These are phyloP conservation scores for Myotis davidii DNA, from an alignment of 2,113 vertebrate genomes.

Conservation along the genomic window DNA sequence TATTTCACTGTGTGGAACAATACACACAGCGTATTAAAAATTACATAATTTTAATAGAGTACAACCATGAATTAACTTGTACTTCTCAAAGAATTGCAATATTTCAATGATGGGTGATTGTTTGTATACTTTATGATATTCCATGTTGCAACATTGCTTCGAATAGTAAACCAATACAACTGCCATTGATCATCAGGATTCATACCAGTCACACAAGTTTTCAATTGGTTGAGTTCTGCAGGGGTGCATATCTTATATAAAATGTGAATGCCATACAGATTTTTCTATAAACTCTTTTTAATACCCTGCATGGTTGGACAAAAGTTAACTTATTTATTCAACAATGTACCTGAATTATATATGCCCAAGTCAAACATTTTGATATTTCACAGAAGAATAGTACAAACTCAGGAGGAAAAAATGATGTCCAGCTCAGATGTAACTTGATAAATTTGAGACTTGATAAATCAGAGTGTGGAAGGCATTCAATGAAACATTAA, in stretches of 20 bases:
- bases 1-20: neutral
- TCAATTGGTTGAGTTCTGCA: neutral
- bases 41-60: neutral
- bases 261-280: neutral
- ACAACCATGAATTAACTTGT: neutral
- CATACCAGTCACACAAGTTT: neutral
- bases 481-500: neutral
- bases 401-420: neutral
- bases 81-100: neutral
- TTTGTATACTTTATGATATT: neutral
- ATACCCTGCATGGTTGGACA: neutral
- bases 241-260: neutral
- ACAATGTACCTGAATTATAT: neutral
- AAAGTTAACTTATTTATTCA: neutral
- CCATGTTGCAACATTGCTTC: neutral
- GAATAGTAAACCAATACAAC: neutral
- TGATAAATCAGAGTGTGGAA: neutral
- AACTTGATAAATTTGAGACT: neutral
- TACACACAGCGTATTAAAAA: neutral
- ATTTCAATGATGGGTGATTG: neutral
- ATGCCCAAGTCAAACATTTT: slow-evolving; percentile 30
- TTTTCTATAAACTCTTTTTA: neutral
- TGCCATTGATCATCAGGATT: neutral
- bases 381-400: neutral
- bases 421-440: neutral